A percentile compares a stretch with the other conserved stretches of the same genome.
phyloP scores from a whole-genome alignment of 2,113 vertebrate genomes.

The Calypte anna region DNA sequence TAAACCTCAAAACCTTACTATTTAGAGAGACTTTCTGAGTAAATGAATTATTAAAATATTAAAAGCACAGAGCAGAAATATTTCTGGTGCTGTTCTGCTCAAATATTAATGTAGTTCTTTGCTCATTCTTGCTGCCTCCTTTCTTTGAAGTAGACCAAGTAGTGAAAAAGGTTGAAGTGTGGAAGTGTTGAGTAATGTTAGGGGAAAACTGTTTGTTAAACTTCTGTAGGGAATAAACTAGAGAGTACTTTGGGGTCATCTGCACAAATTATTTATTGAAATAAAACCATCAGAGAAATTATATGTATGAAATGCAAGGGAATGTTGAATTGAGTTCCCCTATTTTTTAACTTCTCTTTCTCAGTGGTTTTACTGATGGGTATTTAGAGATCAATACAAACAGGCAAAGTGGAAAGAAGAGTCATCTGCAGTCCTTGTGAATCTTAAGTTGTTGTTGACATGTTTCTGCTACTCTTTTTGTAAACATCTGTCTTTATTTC shows the following conservation, averaged over 20 bases:
- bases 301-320: background rate
- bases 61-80: slow-evolving; percentile 32
- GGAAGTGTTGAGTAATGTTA: background rate
- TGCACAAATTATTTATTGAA: background rate
- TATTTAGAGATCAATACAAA: background rate
- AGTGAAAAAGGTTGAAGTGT: background rate
- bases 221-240: slow-evolving; percentile 3
- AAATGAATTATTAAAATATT: slow-evolving; percentile 62
- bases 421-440: background rate
- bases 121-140: background rate
- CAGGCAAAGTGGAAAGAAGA: background rate
- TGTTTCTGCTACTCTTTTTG: background rate
- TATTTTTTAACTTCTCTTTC: background rate
- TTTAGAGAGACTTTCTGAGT: background rate
- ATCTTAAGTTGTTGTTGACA: background rate
- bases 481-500: background rate
- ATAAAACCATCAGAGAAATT: background rate
- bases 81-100: slow-evolving; percentile 26
- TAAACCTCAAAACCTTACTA: slow-evolving; percentile 28
- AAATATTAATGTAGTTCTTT: slow-evolving; percentile 56
- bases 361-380: background rate
- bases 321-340: background rate
- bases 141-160: background rate
- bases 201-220: background rate
- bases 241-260: background rate